Base-by-base conservation (phyloP, 2,888 invertebrate species). In the Melanophora roralis region DNA sequence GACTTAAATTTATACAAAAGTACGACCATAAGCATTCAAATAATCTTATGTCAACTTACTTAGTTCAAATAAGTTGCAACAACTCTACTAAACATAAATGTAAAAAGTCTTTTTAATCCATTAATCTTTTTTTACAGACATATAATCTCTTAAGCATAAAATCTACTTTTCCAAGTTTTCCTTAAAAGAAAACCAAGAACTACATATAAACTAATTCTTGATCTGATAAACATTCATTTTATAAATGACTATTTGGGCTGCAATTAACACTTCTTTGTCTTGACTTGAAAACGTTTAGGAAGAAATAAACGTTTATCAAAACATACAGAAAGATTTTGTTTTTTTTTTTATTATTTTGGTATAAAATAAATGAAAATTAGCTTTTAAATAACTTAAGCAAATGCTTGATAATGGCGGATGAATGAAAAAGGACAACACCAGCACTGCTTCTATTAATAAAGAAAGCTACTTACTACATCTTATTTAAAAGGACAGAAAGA, bases 351-450 rank as follows among this genome's bases (percentile, higher is more conserved):
- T 27, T 27, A 19, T n/a, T 32, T 64, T 34, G 38, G 27, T 43
- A 8, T 5, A 53, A 49, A 38, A 53, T 38, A 60, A 72, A 72
- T 40, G 36, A 73, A 73, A 68, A 80, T 43, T 59, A 76, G 68
- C 72, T 80, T 62, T 53, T 38, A 68, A 76, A 67, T 62, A 68
- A 76, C 57, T 80, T 80, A 59, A 76, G 34, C 59, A 76, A 73
- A 80, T 76, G n/a, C 80, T 68, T 68, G 68, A 76, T 76, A 80
- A 76, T 68, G 76, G 57, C 68, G 45, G 47, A 69, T 53, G 53
- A 59, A 64, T 64, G 45, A 59, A 67, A 34, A 72, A 32, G 49
- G 60, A 72, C 23, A 72, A 47, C 49, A 64, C 34, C 23, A 62
- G 36, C 11, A 65, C 36, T 51, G 11, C 11, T 34, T 7, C 49